Evolutionary conservation across 1,140 invertebrate genomes (phyloP), one percentile per base, ranked within the genome.

Genomic region (Drosophila lowei): DNA sequence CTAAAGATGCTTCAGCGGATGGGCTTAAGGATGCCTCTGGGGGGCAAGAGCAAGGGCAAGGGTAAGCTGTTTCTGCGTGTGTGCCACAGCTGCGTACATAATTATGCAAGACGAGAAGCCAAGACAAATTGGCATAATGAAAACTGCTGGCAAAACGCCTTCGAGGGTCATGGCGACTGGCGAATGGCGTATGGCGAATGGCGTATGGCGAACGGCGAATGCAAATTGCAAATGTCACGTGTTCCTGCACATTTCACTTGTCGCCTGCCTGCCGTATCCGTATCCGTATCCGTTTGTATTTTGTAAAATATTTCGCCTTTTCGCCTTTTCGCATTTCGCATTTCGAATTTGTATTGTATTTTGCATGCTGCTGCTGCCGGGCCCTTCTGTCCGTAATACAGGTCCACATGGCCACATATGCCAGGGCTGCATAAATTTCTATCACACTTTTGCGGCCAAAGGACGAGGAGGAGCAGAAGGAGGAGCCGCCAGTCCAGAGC

Each of bases 221-320:
- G 81, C 83, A 88, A 83, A 83, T 83, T 54, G 46, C 50, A 66
- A 73, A 74, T 74, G 48, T 53, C 71, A 64, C 65, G 70, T 86
- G 64, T 81, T 81, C 65, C 60, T 65, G 54, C 56, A 81, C 61
- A 77, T 74, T 72, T 77, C 54, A 61, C 55, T 72, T 58, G 58
- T 72, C 59, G 80, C 60, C 70, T 71, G 41, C 41, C 54, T 42
- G 43, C 16, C 18, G 18, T 18, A 18, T 18, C 18, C 18, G n/a
- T n/a, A n/a, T n/a, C n/a, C 21, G 23, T 25, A 25, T 25, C 23
- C 23, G 28, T 44, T 50, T 8, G 23, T 30, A 25, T 50, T 7
- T 30, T n/a, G 23, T 50, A 28, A 28, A 47, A 34, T 44, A n/a
- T 49, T 63, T 25, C 28, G 58, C 18, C 41, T 63, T 59, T 62